Evolutionary conservation across 2,113 vertebrate species (phyloP), one percentile per base, ranked within the genome.

Genomic region (Leptobrachium leishanense): DNA sequence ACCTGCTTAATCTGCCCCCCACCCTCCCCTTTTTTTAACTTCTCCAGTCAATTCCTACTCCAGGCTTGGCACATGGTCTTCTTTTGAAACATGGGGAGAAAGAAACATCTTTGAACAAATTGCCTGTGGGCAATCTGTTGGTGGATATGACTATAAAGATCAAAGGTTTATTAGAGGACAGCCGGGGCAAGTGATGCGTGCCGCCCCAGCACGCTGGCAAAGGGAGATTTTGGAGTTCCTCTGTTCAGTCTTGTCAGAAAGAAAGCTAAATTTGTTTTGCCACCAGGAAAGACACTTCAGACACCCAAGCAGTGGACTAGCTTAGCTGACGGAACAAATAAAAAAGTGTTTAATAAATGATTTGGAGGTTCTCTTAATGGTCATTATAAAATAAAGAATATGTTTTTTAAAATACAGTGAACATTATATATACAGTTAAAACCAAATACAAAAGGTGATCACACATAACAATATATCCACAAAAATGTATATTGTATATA

Each of bases 181-280:
- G 62, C 62, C 44, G 65, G 20, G 75, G 78, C 73, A 67, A 72
- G 71, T 68, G 70, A 62, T 42, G 72, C 43, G 62, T 31, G 68
- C 44, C 31, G 74, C 70, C 15, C 5, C 50, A 77, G 53, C 68
- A 72, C 10, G n/a, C 59, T 20, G 39, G 39, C 4, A 44, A 55
- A 50, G 44, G 69, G 50, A 67, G 70, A 43, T 74, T 77, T 59
- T 75, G 67, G 46, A 66, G 46, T 42, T 66, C 50, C 71, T 66
- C 42, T 63, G 39, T 70, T 62, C 62, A n/a, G 40, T 83, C 77
- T 53, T 65, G 53, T 64, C 75, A 68, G 77, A 76, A 50, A 8
- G 46, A 50, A 50, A 68, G 80, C 78, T 84, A 77, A 77, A 78
- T 69, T 79, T 81, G 65, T 15, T 69, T 66, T 77, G 74, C 46